Evolutionary conservation across 2,888 invertebrate genomes (phyloP), one percentile per base, ranked within the genome.

Genomic region (Plemyria rubiginata): DNA sequence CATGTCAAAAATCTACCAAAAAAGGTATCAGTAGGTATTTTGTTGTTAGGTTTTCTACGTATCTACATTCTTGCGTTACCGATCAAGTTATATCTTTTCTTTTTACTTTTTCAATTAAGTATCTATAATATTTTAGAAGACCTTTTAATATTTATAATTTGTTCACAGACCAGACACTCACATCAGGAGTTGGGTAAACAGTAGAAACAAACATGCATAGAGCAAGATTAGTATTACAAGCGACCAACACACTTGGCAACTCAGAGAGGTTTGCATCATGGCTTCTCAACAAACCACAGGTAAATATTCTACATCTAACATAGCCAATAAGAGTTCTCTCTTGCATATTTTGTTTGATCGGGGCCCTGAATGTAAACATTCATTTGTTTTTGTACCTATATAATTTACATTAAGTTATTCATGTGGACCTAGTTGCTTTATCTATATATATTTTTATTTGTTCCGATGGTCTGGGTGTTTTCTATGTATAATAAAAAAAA

Each of bases 241-340:
- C 95, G 71, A 93, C 95, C 80, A 95, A 94, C 68, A 92, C 94
- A 86, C 86, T 93, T 70, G 94, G 95, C 80, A 94, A 94, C 69
- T 88, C 94, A 70, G 96, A 96, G 84, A 95, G 95, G 82, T 96
- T 97, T 87, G 96, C 96, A 75, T 94, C 95, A 84, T 97, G 97
- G 97, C 94, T 97, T 64, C 90, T 96, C 54, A 94, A 94, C 72
- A 94, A 94, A 88, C 92, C 93, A 77, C 92, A 92, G 90, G 87
- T 90, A 79, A 86, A 90, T 28, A 8, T 29, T 13, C 8, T 0
- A 6, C 13, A 43, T 15, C 5, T 32, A 3, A 32, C 8, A 32
- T 32, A 7, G 32, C 32, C 8, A 32, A 22, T 22, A 22, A 22
- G 22, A 22, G 22, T 22, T 22, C 22, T 22, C 22, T 22, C 22